A percentile compares a stretch with the other conserved stretches of the same genome.
Conservation (phyloP, 2,113 vertebrate genomes). For the Apodemus sylvaticus region DNA sequence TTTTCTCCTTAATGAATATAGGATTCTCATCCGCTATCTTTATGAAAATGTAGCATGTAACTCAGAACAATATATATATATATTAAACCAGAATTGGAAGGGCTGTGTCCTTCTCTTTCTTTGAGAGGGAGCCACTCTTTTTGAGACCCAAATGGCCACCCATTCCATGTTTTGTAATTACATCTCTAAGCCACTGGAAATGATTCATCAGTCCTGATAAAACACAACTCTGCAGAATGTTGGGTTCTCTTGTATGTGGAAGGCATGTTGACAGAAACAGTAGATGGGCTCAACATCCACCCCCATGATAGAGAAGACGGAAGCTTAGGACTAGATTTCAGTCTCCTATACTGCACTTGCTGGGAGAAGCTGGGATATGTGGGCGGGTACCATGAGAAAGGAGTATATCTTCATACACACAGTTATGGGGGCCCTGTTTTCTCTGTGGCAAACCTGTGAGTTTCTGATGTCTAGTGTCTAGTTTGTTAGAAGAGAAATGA, state of each 20-base stretch:
- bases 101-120: slow-evolving; percentile 16
- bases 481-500: neutral
- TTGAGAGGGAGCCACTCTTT: slow-evolving; percentile 46
- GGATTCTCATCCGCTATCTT: slow-evolving; percentile 75
- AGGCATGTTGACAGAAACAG: neutral
- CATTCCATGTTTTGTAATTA: neutral
- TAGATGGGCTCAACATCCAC: neutral
- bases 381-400: neutral
- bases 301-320: neutral
- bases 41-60: slow-evolving; percentile 53
- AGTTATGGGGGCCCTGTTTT: fast-evolving
- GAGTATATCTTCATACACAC: neutral
- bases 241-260: neutral
- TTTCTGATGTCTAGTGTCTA: neutral
- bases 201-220: neutral
- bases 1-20: slow-evolving; percentile 71
- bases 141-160: neutral
- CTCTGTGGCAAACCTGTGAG: neutral
- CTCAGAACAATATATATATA: neutral
- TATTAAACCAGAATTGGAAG: slow-evolving; percentile 8
- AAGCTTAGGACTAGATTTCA: neutral
- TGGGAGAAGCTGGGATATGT: neutral
- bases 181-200: slow-evolving; percentile 28
- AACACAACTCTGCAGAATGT: neutral
- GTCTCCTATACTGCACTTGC: neutral